A percentile compares a stretch with the other conserved stretches of the same genome.
Conservation (phyloP, 2,797 vertebrate species). For the Spinibarbus caldwelli region DNA sequence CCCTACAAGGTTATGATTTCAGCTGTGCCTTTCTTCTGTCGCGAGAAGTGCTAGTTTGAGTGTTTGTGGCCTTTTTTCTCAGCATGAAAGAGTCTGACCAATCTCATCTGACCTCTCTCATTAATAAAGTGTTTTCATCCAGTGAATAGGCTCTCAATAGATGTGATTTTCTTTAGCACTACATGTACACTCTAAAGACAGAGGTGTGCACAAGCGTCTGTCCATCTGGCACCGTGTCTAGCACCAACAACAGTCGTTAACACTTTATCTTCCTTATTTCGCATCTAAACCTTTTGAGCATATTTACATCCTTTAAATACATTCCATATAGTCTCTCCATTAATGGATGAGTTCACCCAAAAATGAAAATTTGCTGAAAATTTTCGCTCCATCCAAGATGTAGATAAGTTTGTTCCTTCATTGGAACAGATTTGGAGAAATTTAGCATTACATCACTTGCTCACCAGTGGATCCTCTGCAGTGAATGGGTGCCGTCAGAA, state of each 20-base stretch:
- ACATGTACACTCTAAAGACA: slow-evolving; percentile 1
- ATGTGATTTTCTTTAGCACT: neutral
- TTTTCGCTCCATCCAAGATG: neutral
- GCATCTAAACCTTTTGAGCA: neutral
- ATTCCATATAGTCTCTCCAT: no score
- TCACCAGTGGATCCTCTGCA: neutral
- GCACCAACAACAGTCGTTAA: neutral
- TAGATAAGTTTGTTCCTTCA: neutral
- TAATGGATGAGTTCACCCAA: no score
- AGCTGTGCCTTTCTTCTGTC: slow-evolving; percentile 10
- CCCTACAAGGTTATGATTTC: slow-evolving; percentile 24
- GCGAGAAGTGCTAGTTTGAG: slow-evolving; percentile 36
- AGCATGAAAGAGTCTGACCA: slow-evolving; percentile 12
- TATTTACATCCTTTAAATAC: neutral
- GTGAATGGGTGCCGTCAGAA: neutral
- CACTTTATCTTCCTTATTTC: neutral
- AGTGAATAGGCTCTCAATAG: neutral
- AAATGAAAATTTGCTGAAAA: neutral
- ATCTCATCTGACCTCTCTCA: slow-evolving; percentile 26
- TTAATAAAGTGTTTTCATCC: slow-evolving; percentile 26
- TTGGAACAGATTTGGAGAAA: neutral
- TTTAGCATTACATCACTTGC: neutral
- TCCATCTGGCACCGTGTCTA: neutral
- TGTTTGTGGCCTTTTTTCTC: slow-evolving; percentile 33
- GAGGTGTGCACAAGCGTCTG: neutral